Evolutionary conservation across 1,140 invertebrate genomes (phyloP), one percentile per base, ranked within the genome.

Genomic region (Scylla paramamosain): DNA sequence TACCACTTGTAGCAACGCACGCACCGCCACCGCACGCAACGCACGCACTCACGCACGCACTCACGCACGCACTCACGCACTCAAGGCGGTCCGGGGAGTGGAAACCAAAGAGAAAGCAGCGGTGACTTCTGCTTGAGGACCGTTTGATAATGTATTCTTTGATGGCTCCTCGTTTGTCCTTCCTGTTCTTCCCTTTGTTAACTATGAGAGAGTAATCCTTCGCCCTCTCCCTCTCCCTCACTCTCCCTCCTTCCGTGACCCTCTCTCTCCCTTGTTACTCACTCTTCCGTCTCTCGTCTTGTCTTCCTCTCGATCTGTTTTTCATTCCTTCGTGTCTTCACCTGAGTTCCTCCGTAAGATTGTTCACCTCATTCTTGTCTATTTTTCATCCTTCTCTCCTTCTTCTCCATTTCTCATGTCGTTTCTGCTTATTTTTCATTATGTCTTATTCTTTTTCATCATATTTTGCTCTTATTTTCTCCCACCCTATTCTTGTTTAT

Each of bases 41-140:
- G 84, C 39, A 87, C 84, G 16, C 16, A 87, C 84, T 8, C 84
- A 87, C 84, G 32, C 84, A 67, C 59, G n/a, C 67, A 77, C 67
- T 77, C 67, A 77, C 12, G 20, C 67, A n/a, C 67, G 0, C 52
- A 16, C 52, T 52, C 48, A 52, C 48, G 48, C 48, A 52, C 48
- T 52, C 48, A 52, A 14, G 48, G 6, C 48, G 48, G 48, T 14
- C 48, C 48, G 14, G 59, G 67, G n/a, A n/a, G 8, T n/a, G n/a
- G 67, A n/a, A 77, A n/a, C 0, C 6, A 14, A 8, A 7, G 6
- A 3, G 25, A 7, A 77, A 20, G 1, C 1, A n/a, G n/a, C 67
- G 1, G 67, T 77, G 67, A n/a, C 67, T 25, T n/a, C 25, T 67
- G 59, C 59, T 77, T 77, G 8, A 59, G 52, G 52, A 59, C 52